Percentiles rank a stretch among this genome's conserved stretches.
Conservation (phyloP, 2,888 invertebrate species). For the Ornithoptera alexandrae region DNA sequence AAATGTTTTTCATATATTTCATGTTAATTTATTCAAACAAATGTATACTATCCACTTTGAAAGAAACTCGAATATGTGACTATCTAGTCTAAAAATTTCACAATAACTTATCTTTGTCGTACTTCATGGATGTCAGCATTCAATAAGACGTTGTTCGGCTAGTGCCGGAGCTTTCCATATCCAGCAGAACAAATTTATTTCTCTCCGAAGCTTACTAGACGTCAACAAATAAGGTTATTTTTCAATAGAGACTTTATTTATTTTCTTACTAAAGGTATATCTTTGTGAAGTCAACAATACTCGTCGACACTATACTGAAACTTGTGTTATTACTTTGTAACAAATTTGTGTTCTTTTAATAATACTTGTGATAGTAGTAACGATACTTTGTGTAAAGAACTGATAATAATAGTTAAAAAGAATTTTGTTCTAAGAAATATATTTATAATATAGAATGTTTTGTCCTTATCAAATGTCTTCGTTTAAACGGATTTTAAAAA, state of each 20-base stretch:
- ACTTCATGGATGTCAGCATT: conserved; percentile 48
- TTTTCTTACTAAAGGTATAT: conserved; percentile 47
- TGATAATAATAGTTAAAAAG: not conserved
- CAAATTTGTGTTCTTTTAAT: not conserved
- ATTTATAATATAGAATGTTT: not conserved
- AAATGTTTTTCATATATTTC: too few species aligned
- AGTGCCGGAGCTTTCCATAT: conserved; percentile 60
- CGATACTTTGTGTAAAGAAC: not conserved
- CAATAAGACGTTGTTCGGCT: conserved; percentile 61
- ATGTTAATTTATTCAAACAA: too few species aligned
- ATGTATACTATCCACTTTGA: not conserved
- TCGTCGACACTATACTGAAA: conserved; percentile 32
- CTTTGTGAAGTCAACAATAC: conserved; percentile 38
- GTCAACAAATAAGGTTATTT: conserved; percentile 77
- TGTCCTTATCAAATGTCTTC: not conserved
- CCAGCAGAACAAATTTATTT: conserved; percentile 71
- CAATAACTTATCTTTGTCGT: conserved; percentile 28
- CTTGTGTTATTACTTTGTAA: not conserved
- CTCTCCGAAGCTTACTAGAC: conserved; percentile 69
- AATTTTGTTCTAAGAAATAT: not conserved
- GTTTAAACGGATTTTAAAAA: conserved; percentile 17
- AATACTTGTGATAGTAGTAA: not conserved
- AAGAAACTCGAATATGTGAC: not conserved
- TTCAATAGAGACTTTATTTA: conserved; percentile 66
- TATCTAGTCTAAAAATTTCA: conserved; percentile 23